Base-by-base conservation (phyloP, 2,113 vertebrate genomes). In the Sander lucioperca region DNA sequence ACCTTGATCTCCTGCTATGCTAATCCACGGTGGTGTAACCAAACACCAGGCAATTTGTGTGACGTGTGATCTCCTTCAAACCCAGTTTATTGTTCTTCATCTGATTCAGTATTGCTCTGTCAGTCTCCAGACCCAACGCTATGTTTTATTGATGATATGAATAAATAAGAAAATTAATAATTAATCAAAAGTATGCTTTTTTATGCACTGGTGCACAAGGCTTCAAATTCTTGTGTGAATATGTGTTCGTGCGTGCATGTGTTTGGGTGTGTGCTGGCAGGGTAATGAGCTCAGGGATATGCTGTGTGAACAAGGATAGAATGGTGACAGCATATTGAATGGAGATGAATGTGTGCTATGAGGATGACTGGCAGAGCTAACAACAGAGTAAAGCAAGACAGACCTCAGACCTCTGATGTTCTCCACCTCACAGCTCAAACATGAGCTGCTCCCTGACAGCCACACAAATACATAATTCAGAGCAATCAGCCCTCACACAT, bases 161-260 rank as follows among this genome's bases (percentile, higher is more conserved):
- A 93, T 92, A 91, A 87, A 92, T 91, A 91, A 89, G 67, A 75
- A 86, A 91, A 90, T 92, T 88, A 90, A 91, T 93, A 92, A 91
- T 93, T 85, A 85, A 92, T 91, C 79, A 89, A 90, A 88, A 89
- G 74, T 83, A 63, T 53, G 66, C 15, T 83, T 87, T 87, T 88
- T 86, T 57, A 80, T 48, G 82, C 77, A 36, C 82, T 33, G 0
- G 19, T 84, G 88, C 74, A 57, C 18, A 11, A 59, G 30, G 50
- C 53, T n/a, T 48, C 39, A 50, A 69, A 15, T 71, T 77, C 14
- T 48, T 47, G 30, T 73, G 76, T 51, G 54, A 59, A 66, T 58
- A 16, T 43, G 57, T 19, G 54, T 54, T 79, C 68, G 70, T 57
- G 73, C 33, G 33, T 6, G 33, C 33, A 1, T 39, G 77, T 48